Percentiles rank a stretch among this genome's conserved stretches.
Evolutionary conservation across 2,797 vertebrate genomes (phyloP).

Genomic region (Orientallactaga sibirica): DNA sequence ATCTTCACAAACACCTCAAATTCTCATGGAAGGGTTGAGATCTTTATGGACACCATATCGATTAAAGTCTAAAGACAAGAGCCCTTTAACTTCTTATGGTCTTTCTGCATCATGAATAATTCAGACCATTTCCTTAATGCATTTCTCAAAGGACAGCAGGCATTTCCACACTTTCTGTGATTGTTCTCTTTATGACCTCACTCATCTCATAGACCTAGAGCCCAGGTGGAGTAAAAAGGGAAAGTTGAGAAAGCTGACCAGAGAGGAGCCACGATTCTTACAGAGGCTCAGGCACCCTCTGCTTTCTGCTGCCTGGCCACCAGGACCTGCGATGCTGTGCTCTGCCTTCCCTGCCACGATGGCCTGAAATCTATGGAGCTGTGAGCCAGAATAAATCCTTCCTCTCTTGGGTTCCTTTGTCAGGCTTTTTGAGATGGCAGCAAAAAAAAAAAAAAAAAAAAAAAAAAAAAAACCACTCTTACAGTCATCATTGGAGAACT

Average conservation of each 20-base stretch:
- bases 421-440: not conserved
- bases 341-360: not conserved
- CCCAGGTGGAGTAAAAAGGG: not conserved
- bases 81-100: not conserved
- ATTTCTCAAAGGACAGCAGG: not conserved
- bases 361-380: not conserved
- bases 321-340: not conserved
- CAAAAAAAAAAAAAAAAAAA: too few species aligned
- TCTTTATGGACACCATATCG: not conserved
- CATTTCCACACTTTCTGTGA: not conserved
- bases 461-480: too few species aligned
- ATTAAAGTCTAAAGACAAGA: not conserved
- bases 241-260: not conserved
- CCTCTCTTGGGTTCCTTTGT: not conserved
- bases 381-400: not conserved
- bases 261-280: not conserved
- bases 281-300: not conserved
- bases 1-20: not conserved
- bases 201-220: not conserved
- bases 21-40: too few species aligned
- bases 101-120: not conserved
- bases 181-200: not conserved
- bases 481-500: not conserved
- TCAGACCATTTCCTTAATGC: not conserved
- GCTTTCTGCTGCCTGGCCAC: not conserved